Percentiles rank a stretch among this genome's conserved stretches.
These are phyloP conservation scores for Sylvia borin DNA, from an alignment of 2,797 vertebrate species.

Conservation along the genomic window DNA sequence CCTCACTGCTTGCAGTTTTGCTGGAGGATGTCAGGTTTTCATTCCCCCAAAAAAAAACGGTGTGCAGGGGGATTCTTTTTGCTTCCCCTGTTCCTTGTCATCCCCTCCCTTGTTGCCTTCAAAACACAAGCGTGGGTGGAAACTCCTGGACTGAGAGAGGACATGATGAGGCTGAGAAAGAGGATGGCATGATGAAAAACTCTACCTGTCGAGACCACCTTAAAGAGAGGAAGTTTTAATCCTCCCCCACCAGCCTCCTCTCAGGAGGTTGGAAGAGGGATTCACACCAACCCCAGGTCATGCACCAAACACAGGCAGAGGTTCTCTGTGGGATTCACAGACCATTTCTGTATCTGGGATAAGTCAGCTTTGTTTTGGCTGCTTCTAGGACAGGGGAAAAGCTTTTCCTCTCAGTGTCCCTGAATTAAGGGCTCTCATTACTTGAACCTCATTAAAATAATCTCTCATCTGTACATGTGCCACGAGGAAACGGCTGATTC, in stretches of 20 bases:
- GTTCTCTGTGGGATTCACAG: background rate
- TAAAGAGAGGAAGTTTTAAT: constrained; percentile 7
- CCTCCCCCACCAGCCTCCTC: background rate
- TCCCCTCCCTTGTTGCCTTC: background rate
- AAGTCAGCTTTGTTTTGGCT: constrained; percentile 52
- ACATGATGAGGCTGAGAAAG: background rate
- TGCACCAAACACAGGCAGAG: background rate
- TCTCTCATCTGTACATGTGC: constrained; percentile 32
- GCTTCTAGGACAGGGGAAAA: background rate
- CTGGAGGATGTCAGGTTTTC: background rate
- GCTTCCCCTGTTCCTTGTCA: background rate
- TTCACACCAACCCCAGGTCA: background rate
- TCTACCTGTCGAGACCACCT: background rate
- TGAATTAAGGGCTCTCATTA: constrained; percentile 36
- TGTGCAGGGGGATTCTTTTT: background rate
- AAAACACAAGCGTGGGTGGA: background rate
- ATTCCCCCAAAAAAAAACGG: background rate
- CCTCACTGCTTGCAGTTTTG: background rate
- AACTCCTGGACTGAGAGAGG: background rate
- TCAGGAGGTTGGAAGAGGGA: background rate
- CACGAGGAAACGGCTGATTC: background rate
- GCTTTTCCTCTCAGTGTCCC: background rate
- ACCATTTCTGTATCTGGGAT: background rate
- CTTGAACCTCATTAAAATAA: constrained; percentile 60
- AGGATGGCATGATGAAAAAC: background rate